Base-by-base conservation (phyloP, 92 coral and sea anemone genomes). In the Parazoanthus darwini region DNA sequence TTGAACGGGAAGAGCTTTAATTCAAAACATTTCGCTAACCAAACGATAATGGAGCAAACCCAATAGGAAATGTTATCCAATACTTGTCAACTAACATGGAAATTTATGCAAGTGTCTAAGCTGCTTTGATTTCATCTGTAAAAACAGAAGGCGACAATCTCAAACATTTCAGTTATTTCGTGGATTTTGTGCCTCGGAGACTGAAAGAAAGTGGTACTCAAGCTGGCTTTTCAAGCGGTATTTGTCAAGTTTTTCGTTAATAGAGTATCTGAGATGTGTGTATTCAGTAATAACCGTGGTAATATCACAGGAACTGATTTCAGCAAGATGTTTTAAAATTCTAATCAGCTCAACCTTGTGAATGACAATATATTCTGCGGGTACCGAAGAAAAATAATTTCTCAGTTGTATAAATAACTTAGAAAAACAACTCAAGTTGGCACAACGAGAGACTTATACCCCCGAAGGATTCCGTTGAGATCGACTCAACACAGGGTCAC, bases 341-440 rank as follows among this genome's bases (percentile, higher is more conserved):
- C 68, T 66, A 84, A 44, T 84, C 65, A 58, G 65, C 73, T 72
- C 77, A 68, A 70, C 78, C 43, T 83, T 42, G 43, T 43, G 58
- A 82, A 50, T 65, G 66, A 83, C 78, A 83, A 83, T 83, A 83
- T 84, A 84, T 44, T 70, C 87, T 71, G 78, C 79, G 79, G 87
- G 87, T 84, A 72, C 87, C 87, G 87, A 84, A 68, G 87, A 71
- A 84, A 84, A 84, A 44, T 84, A 84, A 70, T 26, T 73, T 71
- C 59, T 84, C 22, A 35, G 67, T 84, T 84, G 87, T 54, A 84
- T 84, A 84, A 71, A 84, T 84, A 81, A 35, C 51, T 42, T 81
- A 81, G 46, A 56, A 81, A 36, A 84, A 84, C 70, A 84, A 76
- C 48, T 42, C 80, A 20, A 76, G 11, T 39, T 76, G 54, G 43